These are phyloP conservation scores for Sandelia bainsii DNA, from an alignment of 2,797 vertebrate genomes.

Conservation along the genomic window DNA sequence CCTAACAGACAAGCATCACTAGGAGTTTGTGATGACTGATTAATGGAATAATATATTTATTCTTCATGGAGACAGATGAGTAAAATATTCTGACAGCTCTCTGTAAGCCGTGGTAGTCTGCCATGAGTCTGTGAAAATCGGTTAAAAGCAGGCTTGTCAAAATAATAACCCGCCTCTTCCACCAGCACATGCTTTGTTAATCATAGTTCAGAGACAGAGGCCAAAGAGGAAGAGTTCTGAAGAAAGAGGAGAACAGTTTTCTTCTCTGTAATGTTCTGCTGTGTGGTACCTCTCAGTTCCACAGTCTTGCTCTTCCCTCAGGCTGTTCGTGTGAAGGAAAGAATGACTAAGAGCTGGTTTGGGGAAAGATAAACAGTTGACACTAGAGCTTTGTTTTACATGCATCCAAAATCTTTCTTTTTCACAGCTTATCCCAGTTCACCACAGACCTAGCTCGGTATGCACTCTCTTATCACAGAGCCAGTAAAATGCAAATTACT, in stretches of 20 bases:
- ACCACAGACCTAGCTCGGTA: slow-evolving; percentile 34
- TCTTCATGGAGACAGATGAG: not conserved
- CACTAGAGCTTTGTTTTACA: slow-evolving; percentile 35
- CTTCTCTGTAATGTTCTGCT: slow-evolving; percentile 14
- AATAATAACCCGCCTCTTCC: slow-evolving; percentile 41
- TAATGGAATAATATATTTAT: not conserved
- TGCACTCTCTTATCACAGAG: slow-evolving; percentile 53
- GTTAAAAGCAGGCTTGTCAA: slow-evolving; percentile 59
- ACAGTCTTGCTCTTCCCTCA: slow-evolving; percentile 13
- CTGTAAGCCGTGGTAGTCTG: slow-evolving; percentile 19
- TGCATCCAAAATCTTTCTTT: slow-evolving; percentile 15
- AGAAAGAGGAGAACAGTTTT: slow-evolving; percentile 21
- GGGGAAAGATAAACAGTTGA: slow-evolving; percentile 50
- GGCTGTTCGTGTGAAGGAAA: slow-evolving; percentile 36
- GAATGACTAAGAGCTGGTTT: slow-evolving; percentile 34
- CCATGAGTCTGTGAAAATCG: slow-evolving; percentile 54
- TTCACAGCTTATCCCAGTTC: slow-evolving; percentile 25
- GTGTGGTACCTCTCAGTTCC: not conserved
- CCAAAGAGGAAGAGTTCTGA: slow-evolving; percentile 23
- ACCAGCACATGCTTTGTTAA: slow-evolving; percentile 70
- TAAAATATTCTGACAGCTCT: slow-evolving; percentile 12
- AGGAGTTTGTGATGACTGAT: not conserved
- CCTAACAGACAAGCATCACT: not conserved
- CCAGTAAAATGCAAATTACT: slow-evolving; percentile 65
- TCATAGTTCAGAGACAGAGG: slow-evolving; percentile 49